A percentile compares a stretch with the other conserved stretches of the same genome.
phyloP scores from a whole-genome alignment of 2,113 vertebrate genomes.

The Cettia cetti region DNA sequence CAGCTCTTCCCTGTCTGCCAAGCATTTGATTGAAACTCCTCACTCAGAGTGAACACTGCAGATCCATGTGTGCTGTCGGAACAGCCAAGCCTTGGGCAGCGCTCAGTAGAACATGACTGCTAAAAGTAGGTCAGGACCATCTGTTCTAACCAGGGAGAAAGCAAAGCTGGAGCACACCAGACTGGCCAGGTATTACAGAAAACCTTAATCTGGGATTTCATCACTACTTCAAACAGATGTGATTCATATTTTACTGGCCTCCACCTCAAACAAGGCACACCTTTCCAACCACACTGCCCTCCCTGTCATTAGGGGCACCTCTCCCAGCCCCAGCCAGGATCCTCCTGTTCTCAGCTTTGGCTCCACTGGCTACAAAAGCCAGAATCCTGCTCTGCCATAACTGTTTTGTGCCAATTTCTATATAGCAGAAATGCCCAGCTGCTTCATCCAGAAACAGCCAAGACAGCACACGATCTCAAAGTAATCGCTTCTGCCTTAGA shows the following conservation, averaged over 20 bases:
- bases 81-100: neutral
- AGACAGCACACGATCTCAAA: neutral
- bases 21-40: neutral
- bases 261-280: slow-evolving; percentile 42
- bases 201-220: slow-evolving; percentile 49
- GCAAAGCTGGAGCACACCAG: neutral
- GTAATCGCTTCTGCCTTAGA: neutral
- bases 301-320: slow-evolving; percentile 23
- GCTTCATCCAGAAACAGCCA: neutral
- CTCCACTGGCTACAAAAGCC: neutral
- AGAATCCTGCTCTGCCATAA: neutral
- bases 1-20: neutral
- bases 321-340: neutral
- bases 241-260: slow-evolving; percentile 28
- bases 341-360: neutral
- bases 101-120: neutral
- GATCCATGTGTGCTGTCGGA: fast-evolving
- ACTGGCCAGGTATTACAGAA: slow-evolving; percentile 53
- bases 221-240: slow-evolving; percentile 57
- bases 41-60: neutral
- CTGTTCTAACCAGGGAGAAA: neutral
- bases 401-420: neutral
- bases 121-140: slow-evolving; percentile 36
- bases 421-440: neutral
- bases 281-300: slow-evolving; percentile 23